Conservation (phyloP, 2,797 vertebrate genomes). For the Enoplosus armatus region DNA sequence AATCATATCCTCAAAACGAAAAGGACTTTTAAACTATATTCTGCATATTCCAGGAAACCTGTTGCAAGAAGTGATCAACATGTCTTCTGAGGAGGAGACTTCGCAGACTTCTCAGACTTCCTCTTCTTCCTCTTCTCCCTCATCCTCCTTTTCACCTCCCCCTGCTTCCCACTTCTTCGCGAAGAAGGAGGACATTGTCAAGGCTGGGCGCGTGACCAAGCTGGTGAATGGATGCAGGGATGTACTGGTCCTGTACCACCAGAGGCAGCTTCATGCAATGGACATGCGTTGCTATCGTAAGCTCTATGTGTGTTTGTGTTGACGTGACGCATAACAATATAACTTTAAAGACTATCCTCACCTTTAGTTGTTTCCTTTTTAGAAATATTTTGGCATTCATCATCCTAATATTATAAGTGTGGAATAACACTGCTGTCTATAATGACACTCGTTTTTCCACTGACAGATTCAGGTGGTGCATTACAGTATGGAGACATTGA, state of each 20-base stretch:
- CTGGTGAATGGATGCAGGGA: slow-evolving; percentile 88
- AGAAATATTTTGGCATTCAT: neutral
- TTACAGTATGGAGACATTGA: slow-evolving; percentile 93
- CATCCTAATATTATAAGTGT: neutral
- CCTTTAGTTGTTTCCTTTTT: neutral
- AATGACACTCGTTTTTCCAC: neutral
- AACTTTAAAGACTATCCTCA: neutral
- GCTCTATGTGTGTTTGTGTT: slow-evolving; percentile 50
- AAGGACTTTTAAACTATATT: neutral
- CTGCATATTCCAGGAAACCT: slow-evolving; percentile 30
- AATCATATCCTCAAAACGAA: neutral
- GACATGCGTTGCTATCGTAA: slow-evolving; percentile 95
- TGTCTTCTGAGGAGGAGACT: slow-evolving; percentile 72
- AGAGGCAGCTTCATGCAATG: slow-evolving; percentile 90
- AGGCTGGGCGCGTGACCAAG: slow-evolving; percentile 80
- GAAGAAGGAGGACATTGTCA: slow-evolving; percentile 87
- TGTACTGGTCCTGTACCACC: slow-evolving; percentile 89
- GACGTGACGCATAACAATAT: neutral
- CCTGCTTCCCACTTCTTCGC: slow-evolving; percentile 71
- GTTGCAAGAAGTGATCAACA: slow-evolving; percentile 39
- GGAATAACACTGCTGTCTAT: neutral
- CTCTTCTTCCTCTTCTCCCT: slow-evolving; percentile 40
- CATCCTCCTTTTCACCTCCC: slow-evolving; percentile 30
- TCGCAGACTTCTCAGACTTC: slow-evolving; percentile 36
- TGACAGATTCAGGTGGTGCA: slow-evolving; percentile 92